phyloP scores from a whole-genome alignment of 2,797 vertebrate species.

The Tadarida brasiliensis region DNA sequence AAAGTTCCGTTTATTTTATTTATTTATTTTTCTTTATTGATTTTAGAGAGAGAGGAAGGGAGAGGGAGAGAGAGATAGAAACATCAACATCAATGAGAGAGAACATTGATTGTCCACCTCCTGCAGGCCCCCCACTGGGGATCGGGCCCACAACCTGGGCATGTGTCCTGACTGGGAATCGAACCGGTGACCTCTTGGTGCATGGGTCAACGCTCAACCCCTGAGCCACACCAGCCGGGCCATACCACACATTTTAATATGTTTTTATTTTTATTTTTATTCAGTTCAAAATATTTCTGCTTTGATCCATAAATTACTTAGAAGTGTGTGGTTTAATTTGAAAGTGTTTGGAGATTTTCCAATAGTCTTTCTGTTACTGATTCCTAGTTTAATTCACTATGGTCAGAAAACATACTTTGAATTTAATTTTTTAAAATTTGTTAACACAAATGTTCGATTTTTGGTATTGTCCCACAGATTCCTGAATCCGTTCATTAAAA shows the following conservation, averaged over 20 bases:
- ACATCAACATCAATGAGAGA: no score
- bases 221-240: no score
- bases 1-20: background rate
- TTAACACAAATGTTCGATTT: slow-evolving; percentile 34
- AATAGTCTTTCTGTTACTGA: slow-evolving; percentile 4
- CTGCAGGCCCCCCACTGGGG: no score
- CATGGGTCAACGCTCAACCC: no score
- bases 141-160: no score
- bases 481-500: background rate
- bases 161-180: no score
- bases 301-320: slow-evolving; percentile 13
- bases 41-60: no score
- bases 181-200: no score
- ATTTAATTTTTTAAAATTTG: background rate
- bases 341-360: background rate
- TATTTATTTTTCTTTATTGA: no score
- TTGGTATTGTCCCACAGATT: background rate
- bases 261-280: slow-evolving; percentile 1
- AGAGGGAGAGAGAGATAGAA: no score
- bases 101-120: no score
- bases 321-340: background rate
- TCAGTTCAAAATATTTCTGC: background rate
- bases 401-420: background rate
- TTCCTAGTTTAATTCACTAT: slow-evolving; percentile 39
- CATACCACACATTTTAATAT: background rate